These are phyloP conservation scores for Himalopsyche kuldschensis DNA, from an alignment of 2,888 invertebrate species.

Conservation along the genomic window DNA sequence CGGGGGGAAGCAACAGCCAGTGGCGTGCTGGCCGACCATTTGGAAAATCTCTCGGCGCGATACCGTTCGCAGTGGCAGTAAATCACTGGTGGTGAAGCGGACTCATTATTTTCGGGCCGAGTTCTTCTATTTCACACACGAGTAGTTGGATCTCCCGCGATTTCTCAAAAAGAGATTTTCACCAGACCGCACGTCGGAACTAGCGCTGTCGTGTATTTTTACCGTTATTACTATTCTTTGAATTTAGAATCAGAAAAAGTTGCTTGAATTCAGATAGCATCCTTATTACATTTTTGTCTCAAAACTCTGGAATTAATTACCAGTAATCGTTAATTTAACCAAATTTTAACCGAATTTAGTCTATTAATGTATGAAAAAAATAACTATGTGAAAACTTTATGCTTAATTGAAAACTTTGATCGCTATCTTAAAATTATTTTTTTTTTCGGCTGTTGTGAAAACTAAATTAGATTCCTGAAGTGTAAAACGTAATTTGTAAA, in stretches of 20 bases:
- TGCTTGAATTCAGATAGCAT: not conserved
- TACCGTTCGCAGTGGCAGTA: slow-evolving; percentile 17
- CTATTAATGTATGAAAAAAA: not conserved
- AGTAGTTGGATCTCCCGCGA: not conserved
- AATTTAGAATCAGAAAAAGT: not conserved
- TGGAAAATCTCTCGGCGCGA: slow-evolving; percentile 25
- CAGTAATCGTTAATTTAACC: not conserved
- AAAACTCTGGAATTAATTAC: not conserved
- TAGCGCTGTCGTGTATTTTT: not conserved
- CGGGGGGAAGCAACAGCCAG: slow-evolving; percentile 23
- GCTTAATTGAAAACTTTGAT: too few species aligned
- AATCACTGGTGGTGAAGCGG: slow-evolving; percentile 30
- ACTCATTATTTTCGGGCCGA: slow-evolving; percentile 31
- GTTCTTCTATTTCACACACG: slow-evolving; percentile 24
- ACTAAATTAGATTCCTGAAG: too few species aligned
- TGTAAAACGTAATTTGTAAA: too few species aligned
- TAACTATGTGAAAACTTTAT: too few species aligned
- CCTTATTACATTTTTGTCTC: not conserved
- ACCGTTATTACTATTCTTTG: not conserved
- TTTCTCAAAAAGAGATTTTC: slow-evolving; percentile 12
- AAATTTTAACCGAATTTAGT: not conserved
- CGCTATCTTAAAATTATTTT: too few species aligned
- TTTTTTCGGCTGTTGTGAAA: too few species aligned
- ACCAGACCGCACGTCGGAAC: slow-evolving; percentile 6
- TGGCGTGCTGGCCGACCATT: slow-evolving; percentile 29